Percentiles rank a stretch among this genome's conserved stretches.
Conservation (phyloP, 2,797 vertebrate genomes). For the Carcharodon carcharias region DNA sequence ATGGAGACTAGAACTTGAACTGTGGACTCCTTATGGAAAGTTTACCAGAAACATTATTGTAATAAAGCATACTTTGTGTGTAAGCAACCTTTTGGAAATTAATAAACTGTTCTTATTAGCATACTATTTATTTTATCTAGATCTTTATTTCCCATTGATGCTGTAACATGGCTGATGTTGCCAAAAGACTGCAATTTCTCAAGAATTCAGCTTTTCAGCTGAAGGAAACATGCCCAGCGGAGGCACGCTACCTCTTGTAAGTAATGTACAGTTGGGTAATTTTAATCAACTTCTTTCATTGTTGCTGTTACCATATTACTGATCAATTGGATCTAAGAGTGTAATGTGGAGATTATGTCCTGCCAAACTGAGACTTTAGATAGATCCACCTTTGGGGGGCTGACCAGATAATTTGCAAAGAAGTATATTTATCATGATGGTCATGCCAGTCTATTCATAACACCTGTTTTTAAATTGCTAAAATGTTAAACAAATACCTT, state of each 20-base stretch:
- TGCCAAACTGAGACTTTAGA: neutral
- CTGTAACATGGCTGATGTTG: neutral
- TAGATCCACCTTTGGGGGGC: neutral
- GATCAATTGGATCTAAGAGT: neutral
- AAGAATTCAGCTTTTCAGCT: constrained; percentile 48
- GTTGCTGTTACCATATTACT: neutral
- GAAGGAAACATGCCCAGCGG: constrained; percentile 48
- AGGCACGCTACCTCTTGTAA: constrained; percentile 59
- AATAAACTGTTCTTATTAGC: neutral
- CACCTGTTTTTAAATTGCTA: neutral
- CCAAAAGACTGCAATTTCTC: constrained; percentile 42
- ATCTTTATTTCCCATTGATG: neutral
- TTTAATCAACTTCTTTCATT: neutral
- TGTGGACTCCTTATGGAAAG: neutral
- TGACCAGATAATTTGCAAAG: neutral
- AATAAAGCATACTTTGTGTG: neutral
- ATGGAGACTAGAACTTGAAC: neutral
- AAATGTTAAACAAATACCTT: neutral
- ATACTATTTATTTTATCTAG: neutral
- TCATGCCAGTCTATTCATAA: neutral
- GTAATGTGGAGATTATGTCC: neutral
- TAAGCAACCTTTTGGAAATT: neutral
- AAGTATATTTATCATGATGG: neutral
- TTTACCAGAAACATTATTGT: neutral
- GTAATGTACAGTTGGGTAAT: neutral